phyloP scores from a whole-genome alignment of 23 tunicate species.

The Phallusia fumigata region DNA sequence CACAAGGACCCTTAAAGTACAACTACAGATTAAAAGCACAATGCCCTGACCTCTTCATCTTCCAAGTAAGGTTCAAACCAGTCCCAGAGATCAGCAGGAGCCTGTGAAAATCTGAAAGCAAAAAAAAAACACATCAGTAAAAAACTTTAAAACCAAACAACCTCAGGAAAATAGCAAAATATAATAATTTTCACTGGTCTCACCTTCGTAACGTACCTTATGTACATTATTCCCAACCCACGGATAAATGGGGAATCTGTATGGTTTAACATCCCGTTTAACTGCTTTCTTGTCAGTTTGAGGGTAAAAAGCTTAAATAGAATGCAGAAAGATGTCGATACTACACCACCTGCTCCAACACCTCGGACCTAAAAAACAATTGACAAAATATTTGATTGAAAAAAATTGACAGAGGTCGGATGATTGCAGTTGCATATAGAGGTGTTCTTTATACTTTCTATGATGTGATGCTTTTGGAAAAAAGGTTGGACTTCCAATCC shows the following conservation, averaged over 20 bases:
- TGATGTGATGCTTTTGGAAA: too few species aligned
- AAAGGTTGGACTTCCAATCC: too few species aligned
- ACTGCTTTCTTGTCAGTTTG: conserved; percentile 89
- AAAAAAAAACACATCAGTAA: not conserved
- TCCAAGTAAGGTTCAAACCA: conserved; percentile 86
- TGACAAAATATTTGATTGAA: not conserved
- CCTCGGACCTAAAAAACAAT: conserved; percentile 71
- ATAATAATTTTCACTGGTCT: not conserved
- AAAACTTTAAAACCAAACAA: not conserved
- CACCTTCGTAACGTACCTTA: conserved; percentile 68
- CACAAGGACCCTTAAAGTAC: too few species aligned
- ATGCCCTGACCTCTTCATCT: conserved; percentile 77
- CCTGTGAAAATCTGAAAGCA: conserved; percentile 65
- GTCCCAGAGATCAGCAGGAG: conserved; percentile 84
- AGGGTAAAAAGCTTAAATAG: conserved; percentile 89
- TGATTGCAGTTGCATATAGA: too few species aligned
- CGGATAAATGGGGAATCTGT: conserved; percentile 92
- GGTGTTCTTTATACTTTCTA: too few species aligned
- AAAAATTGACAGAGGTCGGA: too few species aligned
- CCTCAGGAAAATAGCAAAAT: not conserved
- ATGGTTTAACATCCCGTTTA: conserved; percentile 77
- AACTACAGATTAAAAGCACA: too few species aligned
- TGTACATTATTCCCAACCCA: conserved; percentile 93
- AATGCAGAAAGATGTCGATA: conserved; percentile 87
- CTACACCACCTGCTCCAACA: conserved; percentile 99